Evolutionary conservation across 1,140 invertebrate species (phyloP).

Genomic region (Pomacea maculata): DNA sequence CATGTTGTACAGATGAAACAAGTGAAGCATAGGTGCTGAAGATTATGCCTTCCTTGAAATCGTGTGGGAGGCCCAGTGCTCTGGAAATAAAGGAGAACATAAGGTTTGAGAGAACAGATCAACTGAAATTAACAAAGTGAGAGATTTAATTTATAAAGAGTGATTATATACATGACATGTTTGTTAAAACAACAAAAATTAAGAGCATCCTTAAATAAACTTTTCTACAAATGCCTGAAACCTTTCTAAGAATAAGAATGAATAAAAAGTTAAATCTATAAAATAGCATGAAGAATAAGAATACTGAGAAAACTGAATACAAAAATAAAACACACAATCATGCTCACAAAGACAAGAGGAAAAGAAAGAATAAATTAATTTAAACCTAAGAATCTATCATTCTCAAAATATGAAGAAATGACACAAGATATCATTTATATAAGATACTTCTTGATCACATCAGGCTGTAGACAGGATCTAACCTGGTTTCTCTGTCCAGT

Average conservation of each 20-base stretch:
- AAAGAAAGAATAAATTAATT: background rate
- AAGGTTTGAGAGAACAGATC: background rate
- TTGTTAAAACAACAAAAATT: no score
- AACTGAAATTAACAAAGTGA: background rate
- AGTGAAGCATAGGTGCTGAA: conserved; percentile 63
- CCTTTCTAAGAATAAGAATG: no score
- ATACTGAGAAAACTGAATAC: no score
- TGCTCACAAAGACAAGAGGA: no score
- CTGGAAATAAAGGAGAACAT: conserved; percentile 34
- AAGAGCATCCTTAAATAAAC: no score
- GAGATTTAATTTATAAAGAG: background rate
- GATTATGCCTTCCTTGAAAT: conserved; percentile 61
- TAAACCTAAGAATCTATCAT: background rate
- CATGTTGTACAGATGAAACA: conserved; percentile 59
- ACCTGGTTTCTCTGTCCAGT: conserved; percentile 61
- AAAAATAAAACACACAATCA: no score
- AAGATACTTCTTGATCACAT: no score
- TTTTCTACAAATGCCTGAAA: no score
- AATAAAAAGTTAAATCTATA: no score
- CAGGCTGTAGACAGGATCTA: background rate
- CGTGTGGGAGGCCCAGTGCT: conserved; percentile 56
- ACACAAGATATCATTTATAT: no score
- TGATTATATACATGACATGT: background rate
- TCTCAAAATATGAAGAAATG: background rate
- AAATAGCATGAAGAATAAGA: no score